phyloP scores from a whole-genome alignment of 2,797 vertebrate species.

The Petrocephalus schoutedeni region DNA sequence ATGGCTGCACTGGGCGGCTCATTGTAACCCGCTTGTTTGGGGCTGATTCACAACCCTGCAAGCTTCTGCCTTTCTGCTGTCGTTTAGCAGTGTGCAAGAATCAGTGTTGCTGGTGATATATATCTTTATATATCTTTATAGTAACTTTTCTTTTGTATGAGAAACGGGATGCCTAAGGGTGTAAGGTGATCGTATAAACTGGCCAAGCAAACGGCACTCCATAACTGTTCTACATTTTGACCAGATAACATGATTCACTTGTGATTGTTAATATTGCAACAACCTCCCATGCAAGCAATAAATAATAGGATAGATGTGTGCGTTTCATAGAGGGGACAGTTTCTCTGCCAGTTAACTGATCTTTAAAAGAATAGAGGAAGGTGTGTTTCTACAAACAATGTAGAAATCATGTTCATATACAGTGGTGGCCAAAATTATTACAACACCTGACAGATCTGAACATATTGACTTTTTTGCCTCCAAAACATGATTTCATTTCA shows the following conservation, averaged over 20 bases:
- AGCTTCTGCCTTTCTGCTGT: not conserved
- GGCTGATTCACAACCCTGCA: not conserved
- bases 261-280: not conserved
- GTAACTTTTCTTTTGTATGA: not conserved
- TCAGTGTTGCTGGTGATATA: not conserved
- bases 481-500: too few relatives aligned
- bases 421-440: too few relatives aligned
- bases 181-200: not conserved
- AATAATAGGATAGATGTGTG: not conserved
- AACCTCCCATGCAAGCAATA: not conserved
- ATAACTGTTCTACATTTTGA: not conserved
- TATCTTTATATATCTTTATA: not conserved
- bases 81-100: not conserved
- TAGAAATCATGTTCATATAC: not conserved
- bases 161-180: not conserved
- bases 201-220: not conserved
- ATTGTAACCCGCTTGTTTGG: not conserved
- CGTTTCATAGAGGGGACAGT: not conserved
- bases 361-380: not conserved
- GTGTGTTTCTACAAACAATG: not conserved
- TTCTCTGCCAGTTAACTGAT: not conserved
- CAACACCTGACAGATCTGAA: too few relatives aligned
- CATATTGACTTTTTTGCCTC: too few relatives aligned
- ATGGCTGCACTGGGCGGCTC: not conserved
- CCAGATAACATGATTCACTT: not conserved